phyloP scores from a whole-genome alignment of 2,888 invertebrate genomes.

The Chironomus tentans region DNA sequence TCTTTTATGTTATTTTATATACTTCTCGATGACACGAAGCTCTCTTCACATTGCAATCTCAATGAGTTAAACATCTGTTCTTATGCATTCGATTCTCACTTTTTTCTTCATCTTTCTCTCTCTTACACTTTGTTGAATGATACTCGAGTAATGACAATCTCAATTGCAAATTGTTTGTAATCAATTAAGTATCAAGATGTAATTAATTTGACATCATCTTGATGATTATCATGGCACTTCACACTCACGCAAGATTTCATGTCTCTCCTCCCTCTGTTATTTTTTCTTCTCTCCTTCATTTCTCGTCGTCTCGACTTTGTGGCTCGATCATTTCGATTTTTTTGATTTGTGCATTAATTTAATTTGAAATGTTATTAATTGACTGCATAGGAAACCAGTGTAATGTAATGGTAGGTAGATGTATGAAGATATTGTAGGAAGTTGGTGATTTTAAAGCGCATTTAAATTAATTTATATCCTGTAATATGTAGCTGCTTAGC shows the following conservation, averaged over 20 bases:
- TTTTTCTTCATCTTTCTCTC: too few relatives aligned
- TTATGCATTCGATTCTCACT: neutral
- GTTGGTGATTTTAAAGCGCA: too few relatives aligned
- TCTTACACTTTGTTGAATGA: neutral
- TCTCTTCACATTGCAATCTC: neutral
- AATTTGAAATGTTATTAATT: too few relatives aligned
- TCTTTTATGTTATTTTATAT: neutral
- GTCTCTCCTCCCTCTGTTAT: neutral
- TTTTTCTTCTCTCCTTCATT: neutral
- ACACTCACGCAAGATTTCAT: too few relatives aligned
- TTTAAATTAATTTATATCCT: too few relatives aligned
- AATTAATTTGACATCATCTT: neutral
- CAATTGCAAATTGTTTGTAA: neutral
- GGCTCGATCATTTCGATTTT: too few relatives aligned
- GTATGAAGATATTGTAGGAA: too few relatives aligned
- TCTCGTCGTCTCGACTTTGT: neutral
- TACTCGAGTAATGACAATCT: neutral
- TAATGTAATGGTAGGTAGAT: too few relatives aligned
- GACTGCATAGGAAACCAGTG: too few relatives aligned
- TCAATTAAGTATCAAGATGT: neutral
- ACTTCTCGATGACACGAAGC: neutral
- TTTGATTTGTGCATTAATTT: too few relatives aligned
- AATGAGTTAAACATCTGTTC: conserved; percentile 6
- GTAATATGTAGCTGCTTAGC: too few relatives aligned
- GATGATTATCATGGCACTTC: too few relatives aligned